Percentiles rank a stretch among this genome's conserved stretches.
These are phyloP conservation scores for Podabrus alpinus DNA, from an alignment of 2,888 invertebrate genomes.

Conservation along the genomic window DNA sequence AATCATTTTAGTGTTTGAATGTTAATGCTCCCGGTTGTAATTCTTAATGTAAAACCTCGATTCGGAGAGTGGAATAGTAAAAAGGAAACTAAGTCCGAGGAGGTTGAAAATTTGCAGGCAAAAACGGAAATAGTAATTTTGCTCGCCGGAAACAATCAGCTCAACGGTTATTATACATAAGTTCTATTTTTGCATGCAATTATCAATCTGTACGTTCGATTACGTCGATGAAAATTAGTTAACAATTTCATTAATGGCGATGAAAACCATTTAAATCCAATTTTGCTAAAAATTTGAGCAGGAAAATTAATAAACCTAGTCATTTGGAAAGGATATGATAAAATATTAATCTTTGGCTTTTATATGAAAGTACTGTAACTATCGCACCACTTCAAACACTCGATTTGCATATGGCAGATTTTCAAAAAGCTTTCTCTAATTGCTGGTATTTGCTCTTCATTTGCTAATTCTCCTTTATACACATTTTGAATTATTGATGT, in stretches of 20 bases:
- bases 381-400: neutral
- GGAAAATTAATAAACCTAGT: neutral
- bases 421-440: neutral
- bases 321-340: neutral
- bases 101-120: slow-evolving; percentile 5
- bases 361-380: neutral
- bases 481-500: neutral
- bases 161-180: slow-evolving; percentile 33
- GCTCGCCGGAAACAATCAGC: slow-evolving; percentile 41
- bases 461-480: neutral
- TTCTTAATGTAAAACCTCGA: slow-evolving; percentile 21
- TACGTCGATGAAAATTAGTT: slow-evolving; percentile 19
- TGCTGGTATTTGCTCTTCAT: neutral
- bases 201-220: slow-evolving; percentile 34
- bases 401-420: neutral
- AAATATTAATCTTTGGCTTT: neutral
- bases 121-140: slow-evolving; percentile 41
- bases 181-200: slow-evolving; percentile 33
- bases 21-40: slow-evolving; percentile 17
- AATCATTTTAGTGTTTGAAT: slow-evolving; percentile 25
- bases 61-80: neutral
- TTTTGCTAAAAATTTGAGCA: neutral
- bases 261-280: neutral
- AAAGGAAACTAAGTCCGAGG: neutral
- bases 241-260: neutral